These are phyloP conservation scores for Colletes collaris DNA, from an alignment of 2,888 invertebrate genomes.

Conservation along the genomic window DNA sequence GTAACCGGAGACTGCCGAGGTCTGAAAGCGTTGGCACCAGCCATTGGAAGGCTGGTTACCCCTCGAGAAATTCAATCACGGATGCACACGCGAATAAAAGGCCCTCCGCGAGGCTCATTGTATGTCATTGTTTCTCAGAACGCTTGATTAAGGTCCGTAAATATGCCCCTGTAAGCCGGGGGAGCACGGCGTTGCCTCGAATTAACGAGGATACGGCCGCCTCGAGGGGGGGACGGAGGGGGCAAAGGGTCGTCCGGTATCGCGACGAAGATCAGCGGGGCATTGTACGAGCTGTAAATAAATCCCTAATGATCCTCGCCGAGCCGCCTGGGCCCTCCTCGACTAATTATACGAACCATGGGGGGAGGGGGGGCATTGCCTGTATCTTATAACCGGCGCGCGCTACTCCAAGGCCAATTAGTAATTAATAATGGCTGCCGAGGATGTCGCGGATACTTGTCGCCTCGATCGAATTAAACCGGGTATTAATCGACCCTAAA, in stretches of 20 bases:
- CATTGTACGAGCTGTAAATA: constrained; percentile 77
- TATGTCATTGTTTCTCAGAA: constrained; percentile 62
- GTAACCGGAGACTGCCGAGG: constrained; percentile 3
- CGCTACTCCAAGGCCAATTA: constrained; percentile 69
- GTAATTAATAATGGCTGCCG: constrained; percentile 74
- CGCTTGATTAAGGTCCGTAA: constrained; percentile 67
- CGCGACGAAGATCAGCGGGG: constrained; percentile 70
- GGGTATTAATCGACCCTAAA: constrained; percentile 62
- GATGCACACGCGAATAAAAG: constrained; percentile 11
- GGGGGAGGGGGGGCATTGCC: constrained; percentile 46
- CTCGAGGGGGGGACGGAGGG: constrained; percentile 33
- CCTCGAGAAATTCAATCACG: constrained; percentile 39
- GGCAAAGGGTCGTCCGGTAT: constrained; percentile 64
- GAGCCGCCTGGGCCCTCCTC: constrained; percentile 44
- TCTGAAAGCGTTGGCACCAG: constrained; percentile 3
- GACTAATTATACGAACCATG: constrained; percentile 71
- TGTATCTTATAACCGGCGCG: constrained; percentile 66
- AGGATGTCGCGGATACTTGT: constrained; percentile 63
- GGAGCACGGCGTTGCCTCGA: constrained; percentile 45
- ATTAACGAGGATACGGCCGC: constrained; percentile 57
- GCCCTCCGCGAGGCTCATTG: constrained; percentile 18
- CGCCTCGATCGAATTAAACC: constrained; percentile 68
- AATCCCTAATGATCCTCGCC: constrained; percentile 75
- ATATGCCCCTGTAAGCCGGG: constrained; percentile 44
- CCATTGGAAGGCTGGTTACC: neutral